Conservation (phyloP, 2,888 invertebrate genomes). For the Agrotis segetum region DNA sequence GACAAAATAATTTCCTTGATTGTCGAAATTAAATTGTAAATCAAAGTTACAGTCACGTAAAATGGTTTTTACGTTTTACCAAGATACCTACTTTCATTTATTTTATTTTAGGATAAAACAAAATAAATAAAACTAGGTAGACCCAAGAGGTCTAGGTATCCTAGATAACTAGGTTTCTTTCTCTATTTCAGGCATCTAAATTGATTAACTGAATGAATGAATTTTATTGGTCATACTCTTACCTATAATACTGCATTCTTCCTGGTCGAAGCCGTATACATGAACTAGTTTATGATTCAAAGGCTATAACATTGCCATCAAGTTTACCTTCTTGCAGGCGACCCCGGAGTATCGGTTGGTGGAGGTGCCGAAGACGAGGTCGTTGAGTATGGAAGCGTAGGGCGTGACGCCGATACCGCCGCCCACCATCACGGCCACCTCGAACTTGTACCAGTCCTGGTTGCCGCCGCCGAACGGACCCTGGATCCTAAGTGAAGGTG, state of each 20-base stretch:
- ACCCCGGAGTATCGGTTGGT: slow-evolving; percentile 99
- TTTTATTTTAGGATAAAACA: no score
- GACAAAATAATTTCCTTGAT: slow-evolving; percentile 37
- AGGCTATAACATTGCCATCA: background rate
- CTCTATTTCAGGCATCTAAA: no score
- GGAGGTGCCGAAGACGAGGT: slow-evolving; percentile 98
- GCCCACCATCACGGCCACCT: slow-evolving; percentile 99
- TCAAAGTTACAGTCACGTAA: background rate
- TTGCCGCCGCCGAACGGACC: slow-evolving; percentile 99
- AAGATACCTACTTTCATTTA: no score
- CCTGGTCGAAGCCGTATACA: no score
- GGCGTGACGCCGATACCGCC: slow-evolving; percentile 99
- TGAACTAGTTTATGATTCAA: background rate
- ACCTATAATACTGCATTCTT: no score
- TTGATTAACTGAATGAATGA: no score
- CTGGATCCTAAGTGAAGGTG: slow-evolving; percentile 92
- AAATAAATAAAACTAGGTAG: no score
- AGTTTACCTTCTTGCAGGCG: slow-evolving; percentile 97
- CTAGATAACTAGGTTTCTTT: no score
- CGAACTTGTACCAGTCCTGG: slow-evolving; percentile 99
- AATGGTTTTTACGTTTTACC: no score
- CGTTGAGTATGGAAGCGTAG: slow-evolving; percentile 98
- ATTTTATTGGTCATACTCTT: no score
- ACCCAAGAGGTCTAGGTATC: no score
- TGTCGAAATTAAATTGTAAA: slow-evolving; percentile 25